Evolutionary conservation across 2,888 invertebrate species (phyloP).

Genomic region (Lepeophtheirus nordmannii): DNA sequence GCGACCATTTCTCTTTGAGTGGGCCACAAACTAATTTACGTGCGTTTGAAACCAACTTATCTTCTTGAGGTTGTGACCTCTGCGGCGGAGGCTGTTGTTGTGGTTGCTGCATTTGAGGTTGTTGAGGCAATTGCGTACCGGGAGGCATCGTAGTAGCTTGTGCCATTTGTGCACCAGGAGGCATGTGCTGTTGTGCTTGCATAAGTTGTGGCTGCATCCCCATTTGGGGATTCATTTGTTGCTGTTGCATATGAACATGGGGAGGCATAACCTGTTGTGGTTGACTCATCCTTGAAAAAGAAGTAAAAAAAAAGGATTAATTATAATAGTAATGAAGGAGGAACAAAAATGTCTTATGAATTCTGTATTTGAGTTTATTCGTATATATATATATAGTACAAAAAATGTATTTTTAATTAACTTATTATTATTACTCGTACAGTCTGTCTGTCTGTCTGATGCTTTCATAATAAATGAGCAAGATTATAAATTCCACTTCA

Average conservation of each 20-base stretch:
- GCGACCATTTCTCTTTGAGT: slow-evolving; percentile 4
- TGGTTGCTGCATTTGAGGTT: neutral
- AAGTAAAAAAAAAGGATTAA: too few relatives aligned
- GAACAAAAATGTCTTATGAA: too few relatives aligned
- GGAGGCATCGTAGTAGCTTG: neutral
- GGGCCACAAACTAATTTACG: neutral
- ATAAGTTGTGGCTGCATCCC: neutral
- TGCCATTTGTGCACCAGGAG: neutral
- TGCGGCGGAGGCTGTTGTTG: neutral
- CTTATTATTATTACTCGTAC: too few relatives aligned
- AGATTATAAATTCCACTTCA: too few relatives aligned
- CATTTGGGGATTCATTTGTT: neutral
- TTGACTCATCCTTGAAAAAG: neutral
- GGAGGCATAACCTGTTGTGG: neutral
- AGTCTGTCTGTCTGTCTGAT: too few relatives aligned
- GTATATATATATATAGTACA: too few relatives aligned
- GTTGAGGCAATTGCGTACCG: neutral
- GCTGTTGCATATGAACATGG: slow-evolving; percentile 2
- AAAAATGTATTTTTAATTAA: too few relatives aligned
- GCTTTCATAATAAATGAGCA: too few relatives aligned
- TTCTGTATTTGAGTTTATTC: too few relatives aligned
- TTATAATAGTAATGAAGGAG: too few relatives aligned
- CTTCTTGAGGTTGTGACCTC: neutral
- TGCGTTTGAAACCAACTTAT: slow-evolving; percentile 4
- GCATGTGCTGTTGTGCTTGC: neutral